Conservation (phyloP, 2,888 invertebrate genomes). For the Pycnomerus fuliginosus region DNA sequence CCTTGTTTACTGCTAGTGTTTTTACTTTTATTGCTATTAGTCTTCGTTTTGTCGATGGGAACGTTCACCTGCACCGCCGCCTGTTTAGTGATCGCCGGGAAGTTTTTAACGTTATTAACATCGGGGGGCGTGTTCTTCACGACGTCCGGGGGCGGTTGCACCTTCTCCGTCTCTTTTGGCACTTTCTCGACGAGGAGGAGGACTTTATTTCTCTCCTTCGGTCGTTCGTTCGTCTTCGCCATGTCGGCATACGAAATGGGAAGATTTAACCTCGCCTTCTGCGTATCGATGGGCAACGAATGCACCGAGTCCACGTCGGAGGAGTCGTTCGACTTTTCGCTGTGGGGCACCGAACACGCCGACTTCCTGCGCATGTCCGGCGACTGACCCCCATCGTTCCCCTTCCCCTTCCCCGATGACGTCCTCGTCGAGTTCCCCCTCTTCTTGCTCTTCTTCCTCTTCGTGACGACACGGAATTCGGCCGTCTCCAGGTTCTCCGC, state of each 20-base stretch:
- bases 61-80: conserved; percentile 5
- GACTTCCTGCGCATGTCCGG: conserved; percentile 60
- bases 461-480: conserved; percentile 82
- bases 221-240: conserved; percentile 54
- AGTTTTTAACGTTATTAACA: conserved; percentile 44
- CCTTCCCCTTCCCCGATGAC: conserved; percentile 3
- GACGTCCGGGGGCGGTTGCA: neutral
- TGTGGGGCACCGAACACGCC: conserved; percentile 78
- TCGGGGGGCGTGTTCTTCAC: conserved; percentile 34
- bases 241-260: conserved; percentile 78
- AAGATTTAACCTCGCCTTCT: conserved; percentile 28
- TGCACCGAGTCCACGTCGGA: conserved; percentile 84
- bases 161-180: conserved; percentile 26
- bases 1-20: conserved; percentile 10
- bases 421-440: conserved; percentile 11
- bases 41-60: conserved; percentile 20
- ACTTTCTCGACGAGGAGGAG: no score
- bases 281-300: conserved; percentile 68
- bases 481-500: conserved; percentile 58
- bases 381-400: conserved; percentile 28
- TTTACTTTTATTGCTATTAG: conserved; percentile 25
- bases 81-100: conserved; percentile 43
- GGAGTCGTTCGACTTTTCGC: conserved; percentile 79
- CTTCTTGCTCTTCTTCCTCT: conserved; percentile 79
- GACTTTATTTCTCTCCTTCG: conserved; percentile 39